Percentiles rank a stretch among this genome's conserved stretches.
These are phyloP conservation scores for Drosophila barbarae DNA, from an alignment of 2,888 invertebrate species.

Conservation along the genomic window DNA sequence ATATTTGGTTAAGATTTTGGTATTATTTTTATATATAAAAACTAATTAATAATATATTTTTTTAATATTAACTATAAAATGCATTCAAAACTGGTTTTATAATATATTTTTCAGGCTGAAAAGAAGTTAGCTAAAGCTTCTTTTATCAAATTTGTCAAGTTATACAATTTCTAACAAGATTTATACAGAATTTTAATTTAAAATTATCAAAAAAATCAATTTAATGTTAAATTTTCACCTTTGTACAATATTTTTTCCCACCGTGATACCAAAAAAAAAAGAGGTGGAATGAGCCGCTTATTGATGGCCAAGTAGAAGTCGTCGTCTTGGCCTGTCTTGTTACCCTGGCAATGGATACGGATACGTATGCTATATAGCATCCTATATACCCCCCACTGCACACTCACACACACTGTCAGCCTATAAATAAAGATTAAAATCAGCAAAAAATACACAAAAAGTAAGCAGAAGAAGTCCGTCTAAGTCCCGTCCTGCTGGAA, in stretches of 20 bases:
- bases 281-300: slow-evolving; percentile 54
- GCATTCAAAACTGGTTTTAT: neutral
- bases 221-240: too few relatives aligned
- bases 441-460: slow-evolving; percentile 35
- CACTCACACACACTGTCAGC: slow-evolving; percentile 29
- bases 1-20: too few relatives aligned
- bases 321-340: slow-evolving; percentile 61
- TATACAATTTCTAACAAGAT: too few relatives aligned
- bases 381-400: slow-evolving; percentile 46
- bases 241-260: neutral
- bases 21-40: too few relatives aligned
- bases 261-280: slow-evolving; percentile 18
- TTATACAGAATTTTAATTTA: too few relatives aligned
- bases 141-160: too few relatives aligned
- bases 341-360: slow-evolving; percentile 48
- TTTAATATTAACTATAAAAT: too few relatives aligned
- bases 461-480: slow-evolving; percentile 50
- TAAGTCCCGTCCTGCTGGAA: slow-evolving; percentile 49
- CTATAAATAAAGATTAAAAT: slow-evolving; percentile 74
- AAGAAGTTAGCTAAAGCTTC: accelerated
- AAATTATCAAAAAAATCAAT: too few relatives aligned
- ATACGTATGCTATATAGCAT: slow-evolving; percentile 11
- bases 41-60: too few relatives aligned
- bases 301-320: slow-evolving; percentile 55
- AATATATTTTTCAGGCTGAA: neutral